Conservation (phyloP, 2,113 vertebrate species). For the Cyprinodon variegatus region DNA sequence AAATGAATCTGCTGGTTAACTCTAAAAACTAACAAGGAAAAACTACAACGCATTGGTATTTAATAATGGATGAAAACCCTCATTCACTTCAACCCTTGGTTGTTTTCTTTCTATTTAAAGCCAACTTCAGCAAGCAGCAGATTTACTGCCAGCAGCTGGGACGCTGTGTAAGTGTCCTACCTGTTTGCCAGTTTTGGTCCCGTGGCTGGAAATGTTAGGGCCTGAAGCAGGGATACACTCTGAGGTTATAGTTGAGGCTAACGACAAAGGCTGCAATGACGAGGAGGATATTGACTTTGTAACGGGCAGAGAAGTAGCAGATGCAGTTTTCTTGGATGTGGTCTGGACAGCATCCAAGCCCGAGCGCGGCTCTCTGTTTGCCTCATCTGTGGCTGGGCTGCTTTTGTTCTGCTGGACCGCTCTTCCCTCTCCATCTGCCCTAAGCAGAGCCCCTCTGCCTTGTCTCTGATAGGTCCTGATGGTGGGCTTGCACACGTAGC, state of each 20-base stretch:
- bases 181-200: conserved; percentile 68
- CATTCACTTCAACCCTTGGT: not conserved
- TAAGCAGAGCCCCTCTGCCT: conserved; percentile 53
- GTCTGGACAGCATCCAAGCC: conserved; percentile 59
- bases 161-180: conserved; percentile 48
- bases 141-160: conserved; percentile 4
- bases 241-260: conserved; percentile 44
- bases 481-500: conserved; percentile 95
- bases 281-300: conserved; percentile 50
- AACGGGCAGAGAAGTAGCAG: conserved; percentile 53
- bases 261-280: conserved; percentile 41
- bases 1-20: conserved; percentile 11
- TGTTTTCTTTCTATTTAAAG: conserved; percentile 2
- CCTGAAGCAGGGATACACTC: conserved; percentile 42
- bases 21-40: conserved; percentile 19
- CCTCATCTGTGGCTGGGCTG: conserved; percentile 48
- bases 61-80: conserved; percentile 18
- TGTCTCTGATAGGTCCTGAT: conserved; percentile 91
- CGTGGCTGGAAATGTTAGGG: conserved; percentile 50
- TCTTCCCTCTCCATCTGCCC: conserved; percentile 59
- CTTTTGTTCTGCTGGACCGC: conserved; percentile 57
- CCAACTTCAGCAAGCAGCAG: conserved; percentile 23
- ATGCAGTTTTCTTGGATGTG: conserved; percentile 65
- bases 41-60: conserved; percentile 1
- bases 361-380: conserved; percentile 60